Evolutionary conservation across 1,140 invertebrate genomes (phyloP), one percentile per base, ranked within the genome.

Genomic region (Macrotrachela quadricornifera): DNA sequence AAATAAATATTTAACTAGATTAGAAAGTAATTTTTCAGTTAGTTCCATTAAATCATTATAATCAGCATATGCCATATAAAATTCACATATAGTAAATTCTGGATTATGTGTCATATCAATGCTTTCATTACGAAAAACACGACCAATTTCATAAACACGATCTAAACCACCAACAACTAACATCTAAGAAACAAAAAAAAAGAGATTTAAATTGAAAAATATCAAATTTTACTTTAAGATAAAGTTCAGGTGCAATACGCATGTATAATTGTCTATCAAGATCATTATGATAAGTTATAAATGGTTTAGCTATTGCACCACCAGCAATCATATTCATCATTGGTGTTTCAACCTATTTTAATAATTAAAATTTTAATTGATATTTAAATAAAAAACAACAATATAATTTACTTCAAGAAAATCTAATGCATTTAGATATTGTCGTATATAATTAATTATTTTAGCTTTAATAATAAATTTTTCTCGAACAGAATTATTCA

Each of bases 61-160:
- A 73, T 99, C 92, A 18, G 92, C 92, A 74, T 97, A 99, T 0
- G 92, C 92, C 88, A 97, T 96, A 70, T 99, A 99, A 70, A 97
- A 97, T 74, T 99, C 92, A 68, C 88, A 94, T 13, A 87, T 92
- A 6, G 92, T 97, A 63, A 99, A 99, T 71, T 99, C 92, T 1
- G 92, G 92, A 70, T 99, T 99, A 64, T 99, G 92, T 0, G 92
- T 96, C 58, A 95, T 66, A 71, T 97, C 92, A 61, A 97, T 97
- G 50, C 92, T 87, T 74, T 97, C 92, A 70, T 99, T 99, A 49
- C 92, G 75, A 68, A 99, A 97, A 62, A 91, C 84, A 59, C 88
- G 76, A 0, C 92, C 91, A 60, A 97, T 92, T 76, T 97, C 92
- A 72, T 95, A 97, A 6, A 97, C 92, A 57, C 84, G 71, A 71